phyloP scores from a whole-genome alignment of 2,113 vertebrate genomes.

The Plecotus auritus region DNA sequence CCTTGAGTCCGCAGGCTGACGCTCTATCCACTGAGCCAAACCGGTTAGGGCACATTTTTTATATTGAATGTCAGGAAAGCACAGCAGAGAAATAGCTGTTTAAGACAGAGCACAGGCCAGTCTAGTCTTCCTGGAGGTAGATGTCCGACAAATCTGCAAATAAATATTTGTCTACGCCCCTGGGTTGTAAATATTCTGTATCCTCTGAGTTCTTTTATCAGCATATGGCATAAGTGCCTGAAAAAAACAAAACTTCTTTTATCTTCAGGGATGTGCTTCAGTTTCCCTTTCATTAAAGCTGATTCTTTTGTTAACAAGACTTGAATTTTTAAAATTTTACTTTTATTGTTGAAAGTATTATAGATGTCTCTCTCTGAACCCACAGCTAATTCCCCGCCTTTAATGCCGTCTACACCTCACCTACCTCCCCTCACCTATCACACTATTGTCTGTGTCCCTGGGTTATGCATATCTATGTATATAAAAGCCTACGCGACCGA shows the following conservation, averaged over 20 bases:
- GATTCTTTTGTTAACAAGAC: background rate
- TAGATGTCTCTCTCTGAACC: too few species aligned
- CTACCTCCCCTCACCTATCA: too few species aligned
- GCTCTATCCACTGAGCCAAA: too few species aligned
- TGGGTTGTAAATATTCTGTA: background rate
- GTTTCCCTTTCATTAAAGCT: background rate
- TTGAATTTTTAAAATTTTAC: background rate
- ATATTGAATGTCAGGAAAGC: background rate
- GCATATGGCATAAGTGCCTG: background rate
- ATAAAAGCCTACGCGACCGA: too few species aligned
- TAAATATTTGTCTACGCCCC: background rate
- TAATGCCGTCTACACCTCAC: too few species aligned
- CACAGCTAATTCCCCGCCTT: too few species aligned
- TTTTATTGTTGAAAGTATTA: too few species aligned
- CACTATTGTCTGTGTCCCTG: too few species aligned
- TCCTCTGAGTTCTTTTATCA: background rate
- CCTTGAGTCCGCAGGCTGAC: too few species aligned
- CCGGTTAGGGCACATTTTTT: too few species aligned
- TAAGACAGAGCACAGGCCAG: background rate
- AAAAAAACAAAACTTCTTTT: background rate
- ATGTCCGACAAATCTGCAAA: background rate
- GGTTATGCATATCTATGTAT: too few species aligned
- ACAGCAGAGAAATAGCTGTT: background rate
- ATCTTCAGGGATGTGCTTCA: background rate
- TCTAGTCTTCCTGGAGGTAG: background rate